Evolutionary conservation across 2,797 vertebrate genomes (phyloP).

Genomic region (Semaprochilodus insignis): DNA sequence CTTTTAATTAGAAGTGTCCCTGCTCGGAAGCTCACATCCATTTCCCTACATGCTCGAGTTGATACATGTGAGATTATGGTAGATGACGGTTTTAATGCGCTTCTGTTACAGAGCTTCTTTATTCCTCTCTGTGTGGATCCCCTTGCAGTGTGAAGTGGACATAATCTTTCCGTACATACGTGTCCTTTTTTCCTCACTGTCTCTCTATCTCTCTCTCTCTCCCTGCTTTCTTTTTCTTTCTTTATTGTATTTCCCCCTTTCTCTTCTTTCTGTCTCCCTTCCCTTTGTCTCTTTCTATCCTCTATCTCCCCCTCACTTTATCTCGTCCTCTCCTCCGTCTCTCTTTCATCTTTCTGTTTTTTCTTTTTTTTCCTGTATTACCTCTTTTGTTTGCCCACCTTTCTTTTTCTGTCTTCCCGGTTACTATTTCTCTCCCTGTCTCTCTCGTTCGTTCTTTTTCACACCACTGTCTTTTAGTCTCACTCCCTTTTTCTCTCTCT

Average conservation of each 20-base stretch:
- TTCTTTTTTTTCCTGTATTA: too few species aligned
- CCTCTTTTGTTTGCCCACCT: too few species aligned
- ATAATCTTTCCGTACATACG: slow-evolving; percentile 3
- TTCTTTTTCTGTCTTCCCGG: not conserved
- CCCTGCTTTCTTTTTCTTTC: not conserved
- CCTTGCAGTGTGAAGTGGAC: slow-evolving; percentile 7
- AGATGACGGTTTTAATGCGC: not conserved
- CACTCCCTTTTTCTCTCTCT: not conserved
- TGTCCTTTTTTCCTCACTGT: not conserved
- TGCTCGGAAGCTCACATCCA: not conserved
- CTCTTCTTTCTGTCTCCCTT: not conserved
- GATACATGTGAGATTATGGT: slow-evolving; percentile 23
- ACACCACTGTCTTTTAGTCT: not conserved
- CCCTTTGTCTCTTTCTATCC: slow-evolving; percentile 40
- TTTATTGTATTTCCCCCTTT: not conserved
- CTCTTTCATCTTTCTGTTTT: not conserved
- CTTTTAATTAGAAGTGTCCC: slow-evolving; percentile 20
- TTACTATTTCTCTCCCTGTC: too few species aligned
- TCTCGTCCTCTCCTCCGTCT: slow-evolving; percentile 1
- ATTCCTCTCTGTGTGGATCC: not conserved
- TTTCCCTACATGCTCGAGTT: slow-evolving; percentile 6
- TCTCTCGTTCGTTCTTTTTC: not conserved
- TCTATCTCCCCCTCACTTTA: slow-evolving; percentile 26
- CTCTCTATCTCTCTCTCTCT: slow-evolving; percentile 24
- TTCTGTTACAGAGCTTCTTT: not conserved